Conservation (phyloP, 2,797 vertebrate species). For the Avahi laniger region DNA sequence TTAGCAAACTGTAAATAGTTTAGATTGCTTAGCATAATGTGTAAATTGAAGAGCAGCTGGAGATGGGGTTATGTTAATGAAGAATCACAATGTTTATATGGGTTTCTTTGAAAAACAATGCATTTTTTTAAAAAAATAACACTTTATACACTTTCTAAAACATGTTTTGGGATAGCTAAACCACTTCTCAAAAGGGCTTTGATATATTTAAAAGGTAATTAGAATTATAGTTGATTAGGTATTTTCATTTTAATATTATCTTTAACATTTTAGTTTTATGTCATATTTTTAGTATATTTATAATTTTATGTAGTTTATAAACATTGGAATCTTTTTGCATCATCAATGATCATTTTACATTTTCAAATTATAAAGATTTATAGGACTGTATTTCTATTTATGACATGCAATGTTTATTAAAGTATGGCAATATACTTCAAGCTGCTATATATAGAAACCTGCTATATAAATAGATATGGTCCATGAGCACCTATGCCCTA, state of each 20-base stretch:
- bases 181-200: not conserved
- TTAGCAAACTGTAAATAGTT: not conserved
- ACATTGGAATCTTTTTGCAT: not conserved
- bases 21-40: not conserved
- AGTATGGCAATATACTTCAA: not conserved
- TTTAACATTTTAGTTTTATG: not conserved
- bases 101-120: not conserved
- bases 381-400: not conserved
- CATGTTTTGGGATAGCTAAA: not conserved
- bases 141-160: not conserved
- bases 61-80: not conserved
- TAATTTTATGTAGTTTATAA: not conserved
- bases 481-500: not conserved
- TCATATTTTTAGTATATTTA: slow-evolving; percentile 4
- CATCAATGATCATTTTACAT: not conserved
- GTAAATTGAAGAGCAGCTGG: not conserved
- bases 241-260: not conserved
- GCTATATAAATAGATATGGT: not conserved
- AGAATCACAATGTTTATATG: not conserved
- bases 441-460: not conserved
- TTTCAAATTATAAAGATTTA: not conserved
- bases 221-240: not conserved
- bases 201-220: not conserved
- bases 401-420: not conserved
- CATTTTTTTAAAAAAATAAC: not conserved